phyloP scores from a whole-genome alignment of 1,140 invertebrate genomes.

The Drosophila mayri region DNA sequence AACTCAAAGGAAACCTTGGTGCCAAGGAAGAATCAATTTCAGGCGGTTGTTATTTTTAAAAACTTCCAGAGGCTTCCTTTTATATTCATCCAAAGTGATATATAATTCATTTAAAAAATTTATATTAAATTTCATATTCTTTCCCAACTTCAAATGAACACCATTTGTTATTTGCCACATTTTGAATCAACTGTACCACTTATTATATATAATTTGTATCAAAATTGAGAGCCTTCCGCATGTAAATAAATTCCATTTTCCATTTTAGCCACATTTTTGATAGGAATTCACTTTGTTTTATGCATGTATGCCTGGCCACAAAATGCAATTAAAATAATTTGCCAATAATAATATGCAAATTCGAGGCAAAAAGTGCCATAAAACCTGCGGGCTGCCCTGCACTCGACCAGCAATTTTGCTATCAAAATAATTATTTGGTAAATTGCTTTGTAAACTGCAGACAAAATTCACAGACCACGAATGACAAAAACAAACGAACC shows the following conservation, averaged over 20 bases:
- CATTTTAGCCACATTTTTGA: slow-evolving; percentile 28
- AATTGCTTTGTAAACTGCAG: slow-evolving; percentile 63
- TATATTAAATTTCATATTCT: neutral
- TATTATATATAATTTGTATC: slow-evolving; percentile 3
- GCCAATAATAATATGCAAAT: slow-evolving; percentile 72
- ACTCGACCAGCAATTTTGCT: slow-evolving; percentile 46
- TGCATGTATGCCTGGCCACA: slow-evolving; percentile 13
- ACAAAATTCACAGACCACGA: slow-evolving; percentile 31
- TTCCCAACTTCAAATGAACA: neutral
- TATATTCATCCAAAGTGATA: no score
- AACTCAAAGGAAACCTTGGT: no score
- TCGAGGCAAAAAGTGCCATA: slow-evolving; percentile 39
- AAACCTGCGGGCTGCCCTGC: slow-evolving; percentile 24
- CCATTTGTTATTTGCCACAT: neutral
- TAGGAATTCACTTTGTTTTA: slow-evolving; percentile 27
- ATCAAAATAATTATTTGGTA: slow-evolving; percentile 73
- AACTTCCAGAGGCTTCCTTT: fast-evolving
- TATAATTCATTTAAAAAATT: no score
- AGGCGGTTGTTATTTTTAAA: neutral
- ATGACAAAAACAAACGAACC: slow-evolving; percentile 29
- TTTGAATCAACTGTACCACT: slow-evolving; percentile 9
- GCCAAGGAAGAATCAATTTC: no score
- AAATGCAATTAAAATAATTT: slow-evolving; percentile 72
- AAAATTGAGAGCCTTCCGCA: neutral
- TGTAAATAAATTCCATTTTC: slow-evolving; percentile 7